These are phyloP conservation scores for Athalia cordata DNA, from an alignment of 2,888 invertebrate species.

Conservation along the genomic window DNA sequence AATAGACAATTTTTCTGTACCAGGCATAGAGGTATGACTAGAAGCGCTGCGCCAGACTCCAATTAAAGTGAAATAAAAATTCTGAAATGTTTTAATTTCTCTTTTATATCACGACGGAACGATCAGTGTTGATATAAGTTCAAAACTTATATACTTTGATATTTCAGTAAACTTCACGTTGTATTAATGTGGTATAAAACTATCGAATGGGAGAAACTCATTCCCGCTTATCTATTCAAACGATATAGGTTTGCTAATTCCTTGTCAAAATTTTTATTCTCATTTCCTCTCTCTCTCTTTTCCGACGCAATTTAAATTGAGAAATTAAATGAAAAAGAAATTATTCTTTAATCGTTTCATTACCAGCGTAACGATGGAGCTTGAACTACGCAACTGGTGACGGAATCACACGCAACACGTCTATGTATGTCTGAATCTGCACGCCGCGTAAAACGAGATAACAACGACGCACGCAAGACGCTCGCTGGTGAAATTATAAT, in stretches of 20 bases:
- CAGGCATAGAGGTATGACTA: neutral
- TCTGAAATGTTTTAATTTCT: slow-evolving; percentile 31
- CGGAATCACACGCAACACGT: neutral
- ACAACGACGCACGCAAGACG: slow-evolving; percentile 17
- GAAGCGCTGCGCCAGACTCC: neutral
- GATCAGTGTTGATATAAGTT: neutral
- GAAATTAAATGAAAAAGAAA: neutral
- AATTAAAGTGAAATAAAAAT: slow-evolving; percentile 24
- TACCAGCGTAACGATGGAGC: neutral
- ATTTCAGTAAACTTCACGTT: neutral
- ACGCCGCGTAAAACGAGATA: slow-evolving; percentile 27
- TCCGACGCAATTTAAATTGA: too few relatives aligned
- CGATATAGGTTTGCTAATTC: too few relatives aligned
- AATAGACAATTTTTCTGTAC: neutral
- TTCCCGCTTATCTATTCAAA: neutral
- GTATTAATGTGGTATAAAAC: neutral
- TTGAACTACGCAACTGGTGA: slow-evolving; percentile 6
- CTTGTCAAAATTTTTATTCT: too few relatives aligned
- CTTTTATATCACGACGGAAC: neutral
- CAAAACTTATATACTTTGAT: slow-evolving; percentile 1
- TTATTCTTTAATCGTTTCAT: neutral
- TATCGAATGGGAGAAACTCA: slow-evolving; percentile 19
- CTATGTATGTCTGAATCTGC: neutral
- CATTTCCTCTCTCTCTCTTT: too few relatives aligned
- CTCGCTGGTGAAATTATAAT: neutral